Percentiles rank a stretch among this genome's conserved stretches.
Conservation (phyloP, 2,113 vertebrate species). For the Acanthochromis polyacanthus region DNA sequence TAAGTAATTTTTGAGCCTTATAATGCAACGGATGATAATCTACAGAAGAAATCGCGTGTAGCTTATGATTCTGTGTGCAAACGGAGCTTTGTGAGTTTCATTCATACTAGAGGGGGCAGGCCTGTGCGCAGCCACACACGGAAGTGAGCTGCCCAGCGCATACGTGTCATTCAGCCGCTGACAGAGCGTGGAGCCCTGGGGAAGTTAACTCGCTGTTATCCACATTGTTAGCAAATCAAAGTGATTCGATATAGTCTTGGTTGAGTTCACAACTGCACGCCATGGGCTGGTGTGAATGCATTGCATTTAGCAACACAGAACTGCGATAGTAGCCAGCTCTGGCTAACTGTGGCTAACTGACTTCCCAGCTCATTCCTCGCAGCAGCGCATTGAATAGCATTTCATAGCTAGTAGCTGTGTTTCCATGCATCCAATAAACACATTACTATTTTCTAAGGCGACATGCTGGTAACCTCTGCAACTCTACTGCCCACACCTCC, state of each 20-base stretch:
- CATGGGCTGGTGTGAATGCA: background rate
- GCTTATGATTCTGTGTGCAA: background rate
- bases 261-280: background rate
- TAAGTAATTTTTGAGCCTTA: background rate
- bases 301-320: background rate
- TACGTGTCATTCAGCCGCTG: slow-evolving; percentile 88
- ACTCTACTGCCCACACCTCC: accelerated
- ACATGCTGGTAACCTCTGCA: background rate
- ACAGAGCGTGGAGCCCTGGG: slow-evolving; percentile 67
- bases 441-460: background rate
- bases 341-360: slow-evolving; percentile 1
- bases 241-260: accelerated
- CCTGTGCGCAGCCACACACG: slow-evolving; percentile 66
- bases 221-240: background rate
- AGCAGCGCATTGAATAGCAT: background rate
- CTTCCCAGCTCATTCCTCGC: background rate
- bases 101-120: slow-evolving; percentile 19
- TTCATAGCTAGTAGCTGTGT: background rate
- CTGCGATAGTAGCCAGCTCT: background rate
- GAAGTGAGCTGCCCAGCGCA: slow-evolving; percentile 79
- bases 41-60: background rate
- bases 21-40: background rate
- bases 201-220: slow-evolving; percentile 57
- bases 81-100: background rate
- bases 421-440: slow-evolving; percentile 3